A percentile compares a stretch with the other conserved stretches of the same genome.
Conservation (phyloP, 1,140 invertebrate species). For the Aphidius ervi region DNA sequence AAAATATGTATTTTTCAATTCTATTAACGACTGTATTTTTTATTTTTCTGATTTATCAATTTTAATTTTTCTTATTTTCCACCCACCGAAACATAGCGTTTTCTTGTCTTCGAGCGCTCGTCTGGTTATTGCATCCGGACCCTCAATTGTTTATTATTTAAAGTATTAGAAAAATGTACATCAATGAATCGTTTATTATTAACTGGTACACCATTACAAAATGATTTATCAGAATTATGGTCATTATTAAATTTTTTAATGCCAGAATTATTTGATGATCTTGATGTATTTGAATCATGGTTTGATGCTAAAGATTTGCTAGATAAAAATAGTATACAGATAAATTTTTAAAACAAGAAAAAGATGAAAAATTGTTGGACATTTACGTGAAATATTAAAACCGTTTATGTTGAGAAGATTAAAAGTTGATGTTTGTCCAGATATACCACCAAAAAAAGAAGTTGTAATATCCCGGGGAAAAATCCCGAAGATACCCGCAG, state of each 20-base stretch:
- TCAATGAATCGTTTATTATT: constrained; percentile 59
- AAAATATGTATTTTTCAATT: too few species aligned
- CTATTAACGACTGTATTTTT: too few species aligned
- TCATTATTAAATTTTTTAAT: constrained; percentile 69
- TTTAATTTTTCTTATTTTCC: too few species aligned
- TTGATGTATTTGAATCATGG: constrained; percentile 65
- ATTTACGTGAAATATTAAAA: constrained; percentile 61
- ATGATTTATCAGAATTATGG: constrained; percentile 71
- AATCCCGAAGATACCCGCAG: too few species aligned
- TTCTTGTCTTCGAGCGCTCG: too few species aligned
- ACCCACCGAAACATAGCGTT: too few species aligned
- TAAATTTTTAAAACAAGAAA: constrained; percentile 58
- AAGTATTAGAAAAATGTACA: constrained; percentile 41
- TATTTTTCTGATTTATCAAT: too few species aligned
- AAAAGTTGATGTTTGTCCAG: constrained; percentile 62
- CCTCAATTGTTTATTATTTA: constrained; percentile 54
- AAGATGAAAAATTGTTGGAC: constrained; percentile 55
- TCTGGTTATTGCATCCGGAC: too few species aligned
- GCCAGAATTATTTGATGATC: constrained; percentile 67
- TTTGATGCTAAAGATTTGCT: constrained; percentile 57
- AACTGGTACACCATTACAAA: constrained; percentile 77
- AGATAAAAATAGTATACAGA: constrained; percentile 40
- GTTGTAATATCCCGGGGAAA: constrained; percentile 41
- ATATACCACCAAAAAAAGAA: constrained; percentile 64
- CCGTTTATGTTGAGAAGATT: constrained; percentile 66